Percentiles rank a stretch among this genome's conserved stretches.
Evolutionary conservation across 1,140 invertebrate genomes (phyloP).

Genomic region (Drosophila sproati): DNA sequence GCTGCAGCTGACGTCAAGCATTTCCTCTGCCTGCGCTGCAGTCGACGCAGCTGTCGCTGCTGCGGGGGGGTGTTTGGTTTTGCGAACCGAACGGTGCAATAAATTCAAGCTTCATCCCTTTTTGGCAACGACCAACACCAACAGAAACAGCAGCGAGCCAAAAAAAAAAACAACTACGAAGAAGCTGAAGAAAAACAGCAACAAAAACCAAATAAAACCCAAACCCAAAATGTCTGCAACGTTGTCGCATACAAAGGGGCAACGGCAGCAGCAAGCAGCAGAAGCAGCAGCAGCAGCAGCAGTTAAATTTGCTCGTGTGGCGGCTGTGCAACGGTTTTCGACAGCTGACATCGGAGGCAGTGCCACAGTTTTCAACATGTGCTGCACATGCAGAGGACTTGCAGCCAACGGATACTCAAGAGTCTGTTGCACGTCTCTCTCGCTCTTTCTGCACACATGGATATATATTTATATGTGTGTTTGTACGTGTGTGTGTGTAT

Average conservation of each 20-base stretch:
- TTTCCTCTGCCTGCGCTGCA: slow-evolving; percentile 33
- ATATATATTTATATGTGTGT: background rate
- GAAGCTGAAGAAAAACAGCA: background rate
- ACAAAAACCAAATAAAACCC: slow-evolving; percentile 49
- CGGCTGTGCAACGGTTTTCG: slow-evolving; percentile 72
- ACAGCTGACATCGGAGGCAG: slow-evolving; percentile 56
- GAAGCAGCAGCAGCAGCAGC: slow-evolving; percentile 18
- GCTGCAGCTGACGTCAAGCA: slow-evolving; percentile 11
- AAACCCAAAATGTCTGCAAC: slow-evolving; percentile 73
- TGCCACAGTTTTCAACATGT: slow-evolving; percentile 64
- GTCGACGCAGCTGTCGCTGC: slow-evolving; percentile 20
- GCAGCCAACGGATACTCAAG: slow-evolving; percentile 8
- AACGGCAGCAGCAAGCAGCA: slow-evolving; percentile 34
- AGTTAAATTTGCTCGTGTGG: slow-evolving; percentile 58
- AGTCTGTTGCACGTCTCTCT: slow-evolving; percentile 39
- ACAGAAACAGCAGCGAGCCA: slow-evolving; percentile 52
- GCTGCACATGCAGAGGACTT: slow-evolving; percentile 67
- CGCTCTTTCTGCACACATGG: background rate
- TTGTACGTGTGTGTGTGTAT: slow-evolving; percentile 8
- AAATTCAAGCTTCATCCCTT: slow-evolving; percentile 76
- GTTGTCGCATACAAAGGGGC: slow-evolving; percentile 60
- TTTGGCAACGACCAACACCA: slow-evolving; percentile 59
- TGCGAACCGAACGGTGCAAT: slow-evolving; percentile 49
- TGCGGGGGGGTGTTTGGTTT: slow-evolving; percentile 3
- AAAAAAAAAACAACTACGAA: slow-evolving; percentile 23